phyloP scores from a whole-genome alignment of 2,888 invertebrate genomes.

The Epirrhoe tristata region DNA sequence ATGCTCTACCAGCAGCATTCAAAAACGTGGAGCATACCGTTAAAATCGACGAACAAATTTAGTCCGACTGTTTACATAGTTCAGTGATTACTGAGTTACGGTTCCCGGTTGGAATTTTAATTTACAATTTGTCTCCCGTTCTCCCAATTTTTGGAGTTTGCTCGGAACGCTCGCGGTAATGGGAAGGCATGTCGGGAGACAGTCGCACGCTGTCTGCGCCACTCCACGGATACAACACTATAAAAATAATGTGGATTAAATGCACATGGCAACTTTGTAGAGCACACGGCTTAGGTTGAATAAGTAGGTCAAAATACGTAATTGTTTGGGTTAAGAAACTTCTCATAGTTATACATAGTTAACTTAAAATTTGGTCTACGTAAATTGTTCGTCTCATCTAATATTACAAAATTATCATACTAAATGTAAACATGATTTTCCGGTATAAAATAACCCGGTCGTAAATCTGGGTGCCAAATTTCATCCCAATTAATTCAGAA shows the following conservation, averaged over 20 bases:
- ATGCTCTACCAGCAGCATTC: slow-evolving; percentile 25
- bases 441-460: slow-evolving; percentile 21
- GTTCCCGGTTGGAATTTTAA: slow-evolving; percentile 70
- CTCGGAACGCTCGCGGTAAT: slow-evolving; percentile 68
- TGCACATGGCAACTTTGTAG: slow-evolving; percentile 47
- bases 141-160: slow-evolving; percentile 65
- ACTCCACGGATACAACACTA: slow-evolving; percentile 44
- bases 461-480: slow-evolving; percentile 34
- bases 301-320: slow-evolving; percentile 20
- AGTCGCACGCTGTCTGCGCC: slow-evolving; percentile 71
- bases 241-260: slow-evolving; percentile 62
- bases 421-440: slow-evolving; percentile 33
- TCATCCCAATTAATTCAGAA: slow-evolving; percentile 35
- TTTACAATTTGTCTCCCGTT: slow-evolving; percentile 67
- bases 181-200: slow-evolving; percentile 66
- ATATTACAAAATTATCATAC: slow-evolving; percentile 28
- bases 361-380: slow-evolving; percentile 7
- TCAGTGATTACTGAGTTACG: slow-evolving; percentile 50
- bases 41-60: slow-evolving; percentile 48
- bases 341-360: slow-evolving; percentile 1
- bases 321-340: slow-evolving; percentile 10
- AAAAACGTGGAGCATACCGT: slow-evolving; percentile 31
- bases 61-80: slow-evolving; percentile 52
- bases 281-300: slow-evolving; percentile 20
- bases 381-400: slow-evolving; percentile 21